phyloP scores from a whole-genome alignment of 2,888 invertebrate species.

The Panzeria rudis region DNA sequence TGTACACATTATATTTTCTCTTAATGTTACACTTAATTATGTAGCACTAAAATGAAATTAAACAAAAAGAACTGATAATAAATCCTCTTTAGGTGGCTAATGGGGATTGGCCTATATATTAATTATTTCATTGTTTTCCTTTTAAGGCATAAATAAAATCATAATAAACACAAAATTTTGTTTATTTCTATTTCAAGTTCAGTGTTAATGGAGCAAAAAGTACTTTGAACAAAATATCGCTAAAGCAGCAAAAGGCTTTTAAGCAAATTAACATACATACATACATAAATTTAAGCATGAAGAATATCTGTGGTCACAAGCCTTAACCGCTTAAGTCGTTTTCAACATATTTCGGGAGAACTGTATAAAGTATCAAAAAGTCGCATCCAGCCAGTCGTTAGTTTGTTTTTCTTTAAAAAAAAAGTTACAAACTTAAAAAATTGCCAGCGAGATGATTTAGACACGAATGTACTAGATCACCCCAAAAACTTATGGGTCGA shows the following conservation, averaged over 20 bases:
- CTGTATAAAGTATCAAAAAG: no score
- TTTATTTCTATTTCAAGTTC: slow-evolving; percentile 47
- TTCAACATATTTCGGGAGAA: no score
- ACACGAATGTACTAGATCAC: no score
- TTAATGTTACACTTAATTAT: neutral
- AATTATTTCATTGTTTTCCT: neutral
- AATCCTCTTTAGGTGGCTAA: neutral
- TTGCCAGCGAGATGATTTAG: no score
- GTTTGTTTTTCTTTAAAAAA: no score
- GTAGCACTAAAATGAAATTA: no score
- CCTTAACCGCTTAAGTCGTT: no score
- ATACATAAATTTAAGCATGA: neutral
- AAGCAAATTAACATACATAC: slow-evolving; percentile 20
- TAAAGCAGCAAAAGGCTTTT: slow-evolving; percentile 26
- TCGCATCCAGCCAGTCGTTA: no score
- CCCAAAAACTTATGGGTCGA: no score
- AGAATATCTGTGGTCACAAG: no score
- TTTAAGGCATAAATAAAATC: neutral
- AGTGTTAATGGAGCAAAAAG: slow-evolving; percentile 28
- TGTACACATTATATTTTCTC: neutral
- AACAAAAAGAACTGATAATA: neutral
- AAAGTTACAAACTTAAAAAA: no score
- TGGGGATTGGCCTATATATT: slow-evolving; percentile 18
- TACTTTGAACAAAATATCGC: neutral
- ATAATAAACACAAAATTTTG: neutral